A percentile compares a stretch with the other conserved stretches of the same genome.
Conservation (phyloP, 1,140 invertebrate genomes). For the Mylabris phalerata region DNA sequence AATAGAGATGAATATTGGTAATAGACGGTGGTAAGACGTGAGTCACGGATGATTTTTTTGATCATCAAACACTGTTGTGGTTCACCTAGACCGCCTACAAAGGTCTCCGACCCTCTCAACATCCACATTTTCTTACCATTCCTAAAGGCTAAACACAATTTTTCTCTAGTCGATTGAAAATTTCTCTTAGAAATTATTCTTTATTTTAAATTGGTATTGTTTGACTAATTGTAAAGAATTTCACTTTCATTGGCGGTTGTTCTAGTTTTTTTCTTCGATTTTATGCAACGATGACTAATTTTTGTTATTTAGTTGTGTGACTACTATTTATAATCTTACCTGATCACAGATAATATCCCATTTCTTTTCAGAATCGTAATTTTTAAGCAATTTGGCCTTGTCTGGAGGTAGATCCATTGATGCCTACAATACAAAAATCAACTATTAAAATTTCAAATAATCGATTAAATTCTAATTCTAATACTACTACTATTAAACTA, state of each 20-base stretch:
- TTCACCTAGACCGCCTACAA: background rate
- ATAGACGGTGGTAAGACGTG: background rate
- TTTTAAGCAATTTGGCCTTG: conserved; percentile 93
- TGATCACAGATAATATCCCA: conserved; percentile 99
- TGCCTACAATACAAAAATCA: conserved; percentile 57
- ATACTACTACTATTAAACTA: no score
- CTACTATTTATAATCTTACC: conserved; percentile 46
- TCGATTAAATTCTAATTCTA: no score
- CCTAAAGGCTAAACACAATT: no score
- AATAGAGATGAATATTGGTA: background rate
- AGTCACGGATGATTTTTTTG: background rate
- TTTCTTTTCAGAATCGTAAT: conserved; percentile 97
- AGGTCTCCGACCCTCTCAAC: background rate
- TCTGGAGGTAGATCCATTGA: conserved; percentile 99
- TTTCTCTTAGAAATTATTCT: no score
- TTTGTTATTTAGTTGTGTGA: no score
- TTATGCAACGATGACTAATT: no score
- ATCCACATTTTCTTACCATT: no score
- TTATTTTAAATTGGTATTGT: no score
- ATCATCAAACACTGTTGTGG: background rate
- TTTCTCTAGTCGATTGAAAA: no score
- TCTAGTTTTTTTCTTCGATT: no score
- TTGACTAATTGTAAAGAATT: no score
- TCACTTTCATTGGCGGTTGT: no score
- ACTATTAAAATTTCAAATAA: background rate